phyloP scores from a whole-genome alignment of 2,888 invertebrate genomes.

The Chymomyza caudatula region DNA sequence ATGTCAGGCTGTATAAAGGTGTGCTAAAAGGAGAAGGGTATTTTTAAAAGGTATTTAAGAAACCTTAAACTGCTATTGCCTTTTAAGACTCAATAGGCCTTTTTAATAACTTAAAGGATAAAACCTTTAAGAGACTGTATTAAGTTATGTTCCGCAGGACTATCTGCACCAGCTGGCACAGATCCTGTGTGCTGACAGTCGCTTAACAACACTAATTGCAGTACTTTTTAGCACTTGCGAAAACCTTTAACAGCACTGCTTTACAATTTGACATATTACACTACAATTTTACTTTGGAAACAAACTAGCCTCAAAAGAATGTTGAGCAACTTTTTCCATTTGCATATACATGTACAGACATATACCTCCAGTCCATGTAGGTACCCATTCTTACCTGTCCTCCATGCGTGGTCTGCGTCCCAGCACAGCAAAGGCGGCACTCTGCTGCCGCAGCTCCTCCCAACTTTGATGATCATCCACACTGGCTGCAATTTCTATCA shows the following conservation, averaged over 20 bases:
- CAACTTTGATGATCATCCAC: slow-evolving; percentile 82
- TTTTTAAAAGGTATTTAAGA: no score
- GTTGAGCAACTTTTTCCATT: background rate
- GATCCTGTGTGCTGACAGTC: no score
- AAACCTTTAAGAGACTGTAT: no score
- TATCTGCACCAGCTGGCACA: no score
- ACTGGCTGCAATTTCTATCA: slow-evolving; percentile 59
- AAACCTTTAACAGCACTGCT: background rate
- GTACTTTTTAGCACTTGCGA: background rate
- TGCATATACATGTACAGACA: background rate
- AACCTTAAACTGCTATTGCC: no score
- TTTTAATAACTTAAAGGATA: no score
- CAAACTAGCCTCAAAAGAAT: background rate
- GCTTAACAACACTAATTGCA: background rate
- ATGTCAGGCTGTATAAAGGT: no score
- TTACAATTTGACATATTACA: background rate
- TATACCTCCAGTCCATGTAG: background rate
- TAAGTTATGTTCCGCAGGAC: no score
- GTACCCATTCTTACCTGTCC: slow-evolving; percentile 81
- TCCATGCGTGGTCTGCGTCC: slow-evolving; percentile 95
- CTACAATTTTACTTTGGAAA: no score
- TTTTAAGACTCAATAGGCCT: no score
- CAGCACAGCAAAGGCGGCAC: slow-evolving; percentile 93
- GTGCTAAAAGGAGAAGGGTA: no score
- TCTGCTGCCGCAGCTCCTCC: slow-evolving; percentile 86